Base-by-base conservation (phyloP, 2,113 vertebrate species). In the Propithecus coquereli region DNA sequence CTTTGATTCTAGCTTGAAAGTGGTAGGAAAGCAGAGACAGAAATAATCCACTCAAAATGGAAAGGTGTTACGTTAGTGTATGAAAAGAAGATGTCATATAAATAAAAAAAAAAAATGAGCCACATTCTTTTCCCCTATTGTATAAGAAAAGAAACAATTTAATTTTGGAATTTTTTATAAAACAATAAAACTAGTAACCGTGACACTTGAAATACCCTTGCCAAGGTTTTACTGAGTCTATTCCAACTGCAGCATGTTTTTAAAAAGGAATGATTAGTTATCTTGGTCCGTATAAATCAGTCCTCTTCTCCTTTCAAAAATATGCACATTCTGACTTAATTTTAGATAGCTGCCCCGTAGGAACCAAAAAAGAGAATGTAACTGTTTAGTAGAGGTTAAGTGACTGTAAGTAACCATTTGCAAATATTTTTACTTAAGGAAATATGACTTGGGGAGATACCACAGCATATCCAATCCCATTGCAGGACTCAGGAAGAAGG, bases 251-350 rank as follows among this genome's bases (percentile, higher is more conserved):
- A 59, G 2, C 47, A 52, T 16, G 63, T 4, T 93, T 85, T 71
- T 74, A 81, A 74, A 18, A 92, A 96, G 27, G 32, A 52, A 88
- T 77, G 47, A 93, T 77, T 13, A 74, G 3, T 91, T 84, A 83
- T 77, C 11, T 16, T 77, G 47, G 37, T 91, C 71, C 88, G 65
- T 63, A 88, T 96, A 52, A 94, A 87, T 20, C 6, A 81, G 50
- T n/a, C 89, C 47, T 94, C 10, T 65, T 93, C 1, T 94, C 61
- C 76, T 59, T 34, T 74, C 34, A 89, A 73, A 3, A 85, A 0
- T 82, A 74, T 83, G 52, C 73, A 88, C 4, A 59, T 94, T 97
- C 92, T 85, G 25, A 50, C 25, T 92, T 96, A 71, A 32, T 94
- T 97, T 61, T 14, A 97, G 6, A 94, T 43, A 92, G 9, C n/a